These are phyloP conservation scores for Acleris cristana DNA, from an alignment of 2,888 invertebrate species.

Conservation along the genomic window DNA sequence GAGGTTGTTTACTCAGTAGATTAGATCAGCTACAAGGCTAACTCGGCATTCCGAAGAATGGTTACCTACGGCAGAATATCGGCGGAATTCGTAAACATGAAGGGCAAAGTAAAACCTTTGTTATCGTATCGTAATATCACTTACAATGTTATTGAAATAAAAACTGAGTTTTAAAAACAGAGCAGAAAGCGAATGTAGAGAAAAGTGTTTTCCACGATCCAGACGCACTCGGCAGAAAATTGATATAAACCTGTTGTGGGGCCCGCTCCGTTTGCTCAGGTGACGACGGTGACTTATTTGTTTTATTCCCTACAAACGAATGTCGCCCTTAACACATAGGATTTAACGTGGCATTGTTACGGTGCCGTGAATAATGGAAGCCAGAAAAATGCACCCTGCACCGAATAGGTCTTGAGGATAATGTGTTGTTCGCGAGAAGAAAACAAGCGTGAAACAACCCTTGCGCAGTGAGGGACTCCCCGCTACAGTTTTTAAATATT, in stretches of 20 bases:
- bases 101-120: neutral
- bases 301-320: slow-evolving; percentile 49
- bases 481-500: slow-evolving; percentile 28
- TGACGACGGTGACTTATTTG: slow-evolving; percentile 73
- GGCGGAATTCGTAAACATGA: neutral
- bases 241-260: slow-evolving; percentile 81
- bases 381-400: slow-evolving; percentile 70
- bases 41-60: slow-evolving; percentile 34
- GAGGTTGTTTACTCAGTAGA: slow-evolving; percentile 66
- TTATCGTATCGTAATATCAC: neutral
- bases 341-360: slow-evolving; percentile 50
- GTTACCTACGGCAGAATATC: slow-evolving; percentile 8
- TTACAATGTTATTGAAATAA: slow-evolving; percentile 39
- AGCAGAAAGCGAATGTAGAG: slow-evolving; percentile 60
- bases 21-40: slow-evolving; percentile 52
- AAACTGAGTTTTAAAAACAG: slow-evolving; percentile 50
- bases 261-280: slow-evolving; percentile 70
- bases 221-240: slow-evolving; percentile 80
- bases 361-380: slow-evolving; percentile 53
- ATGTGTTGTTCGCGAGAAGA: slow-evolving; percentile 65
- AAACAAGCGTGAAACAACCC: slow-evolving; percentile 63
- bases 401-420: slow-evolving; percentile 63
- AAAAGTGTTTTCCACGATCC: slow-evolving; percentile 75
- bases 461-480: slow-evolving; percentile 21
- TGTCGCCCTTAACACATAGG: slow-evolving; percentile 46